Conservation (phyloP, 2,113 vertebrate genomes). For the Tragelaphus imberbis region DNA sequence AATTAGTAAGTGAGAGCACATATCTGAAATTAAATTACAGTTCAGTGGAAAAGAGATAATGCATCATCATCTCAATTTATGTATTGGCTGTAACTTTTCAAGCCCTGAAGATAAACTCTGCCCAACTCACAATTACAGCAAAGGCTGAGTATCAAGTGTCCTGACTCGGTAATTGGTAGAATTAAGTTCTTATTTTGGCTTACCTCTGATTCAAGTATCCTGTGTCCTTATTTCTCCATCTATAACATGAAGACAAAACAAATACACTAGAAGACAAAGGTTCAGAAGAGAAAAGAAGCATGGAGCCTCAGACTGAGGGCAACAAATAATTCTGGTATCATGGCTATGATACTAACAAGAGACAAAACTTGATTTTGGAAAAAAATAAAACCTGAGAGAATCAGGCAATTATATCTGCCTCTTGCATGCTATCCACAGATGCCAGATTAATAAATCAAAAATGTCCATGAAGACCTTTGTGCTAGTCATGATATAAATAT, state of each 20-base stretch:
- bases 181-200: conserved; percentile 69
- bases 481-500: neutral
- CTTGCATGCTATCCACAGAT: neutral
- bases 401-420: neutral
- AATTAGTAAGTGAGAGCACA: neutral
- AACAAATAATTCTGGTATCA: neutral
- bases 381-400: neutral
- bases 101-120: conserved; percentile 32
- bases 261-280: conserved; percentile 22
- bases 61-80: neutral
- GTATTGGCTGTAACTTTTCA: conserved; percentile 18
- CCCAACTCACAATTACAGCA: neutral
- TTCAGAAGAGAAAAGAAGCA: neutral
- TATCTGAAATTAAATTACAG: neutral
- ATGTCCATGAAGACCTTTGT: neutral
- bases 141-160: conserved; percentile 52
- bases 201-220: conserved; percentile 50
- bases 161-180: conserved; percentile 62
- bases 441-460: neutral
- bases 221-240: conserved; percentile 43
- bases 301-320: neutral
- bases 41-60: neutral
- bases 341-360: neutral
- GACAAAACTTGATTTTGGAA: neutral
- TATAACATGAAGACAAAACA: conserved; percentile 56